phyloP scores from a whole-genome alignment of 2,888 invertebrate species.

The Andrena dorsata region DNA sequence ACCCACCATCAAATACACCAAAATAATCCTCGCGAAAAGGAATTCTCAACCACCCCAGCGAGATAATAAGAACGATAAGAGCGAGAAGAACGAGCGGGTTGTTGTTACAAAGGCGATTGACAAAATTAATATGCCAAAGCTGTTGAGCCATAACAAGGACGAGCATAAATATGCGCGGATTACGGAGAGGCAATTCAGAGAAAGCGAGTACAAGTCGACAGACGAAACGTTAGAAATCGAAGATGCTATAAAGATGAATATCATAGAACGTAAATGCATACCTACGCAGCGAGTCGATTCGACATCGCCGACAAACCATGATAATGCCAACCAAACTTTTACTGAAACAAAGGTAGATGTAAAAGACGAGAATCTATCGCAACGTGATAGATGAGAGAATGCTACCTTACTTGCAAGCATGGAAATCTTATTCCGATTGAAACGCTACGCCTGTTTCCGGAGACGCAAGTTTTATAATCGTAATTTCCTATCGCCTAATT shows the following conservation, averaged over 20 bases:
- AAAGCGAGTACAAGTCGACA: constrained; percentile 51
- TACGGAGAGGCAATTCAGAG: constrained; percentile 52
- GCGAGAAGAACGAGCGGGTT: constrained; percentile 74
- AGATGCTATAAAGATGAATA: constrained; percentile 79
- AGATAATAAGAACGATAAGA: constrained; percentile 69
- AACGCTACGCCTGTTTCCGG: constrained; percentile 2
- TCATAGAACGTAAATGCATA: constrained; percentile 76
- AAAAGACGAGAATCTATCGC: constrained; percentile 35
- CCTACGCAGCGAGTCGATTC: constrained; percentile 68
- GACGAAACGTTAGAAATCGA: constrained; percentile 77
- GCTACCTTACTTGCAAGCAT: constrained; percentile 46
- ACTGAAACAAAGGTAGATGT: constrained; percentile 41
- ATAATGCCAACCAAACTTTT: constrained; percentile 23
- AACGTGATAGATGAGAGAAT: constrained; percentile 40
- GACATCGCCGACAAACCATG: constrained; percentile 36
- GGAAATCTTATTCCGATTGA: constrained; percentile 14
- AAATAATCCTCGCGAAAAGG: constrained; percentile 86
- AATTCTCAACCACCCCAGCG: constrained; percentile 66
- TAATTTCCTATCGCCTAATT: constrained; percentile 32
- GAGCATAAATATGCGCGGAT: constrained; percentile 72
- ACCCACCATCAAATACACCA: constrained; percentile 85
- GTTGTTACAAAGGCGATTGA: constrained; percentile 76
- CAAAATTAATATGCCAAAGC: constrained; percentile 66
- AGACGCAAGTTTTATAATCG: constrained; percentile 45
- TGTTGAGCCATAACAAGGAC: constrained; percentile 68